Evolutionary conservation across 1,140 invertebrate species (phyloP), one percentile per base, ranked within the genome.

Genomic region (Bombus fervidus): DNA sequence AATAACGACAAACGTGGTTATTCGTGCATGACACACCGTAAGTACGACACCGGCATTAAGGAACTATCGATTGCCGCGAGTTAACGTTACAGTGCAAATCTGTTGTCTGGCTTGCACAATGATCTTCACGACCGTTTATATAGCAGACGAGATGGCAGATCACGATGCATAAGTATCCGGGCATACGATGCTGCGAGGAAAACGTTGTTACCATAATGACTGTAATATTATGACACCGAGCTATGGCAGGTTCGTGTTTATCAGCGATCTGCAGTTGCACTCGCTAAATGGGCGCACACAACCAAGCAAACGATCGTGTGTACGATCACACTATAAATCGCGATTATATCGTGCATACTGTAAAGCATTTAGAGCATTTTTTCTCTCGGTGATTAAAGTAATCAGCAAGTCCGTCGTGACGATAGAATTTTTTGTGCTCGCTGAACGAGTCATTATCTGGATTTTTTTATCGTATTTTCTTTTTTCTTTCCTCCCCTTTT

Each of bases 201-300:
- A 80, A 75, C 85, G 87, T 78, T 77, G 76, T 39, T 83, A 69
- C 89, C 88, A 85, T 89, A 90, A 89, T 89, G 89, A 84, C 87
- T 78, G 69, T 79, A 78, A 85, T 90, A 90, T 90, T 90, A 90
- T 89, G 88, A 88, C 83, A 81, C 79, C 88, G 85, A 71, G 76
- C 72, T 83, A 86, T 64, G 79, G 79, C 53, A 8, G 73, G 77
- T 75, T 83, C 83, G 82, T 69, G 86, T 90, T 90, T 88, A 86
- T 88, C 89, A 79, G 69, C 31, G 89, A 90, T 90, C 89, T 90
- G 81, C 83, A 81, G 87, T 90, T 88, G 88, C 86, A 87, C 82
- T 31, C 18, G 80, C 39, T 59, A 73, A 81, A 81, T 53, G 80
- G 41, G 37, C 68, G 18, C 37, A n/a, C 59, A 64, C 53, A 59